Percentiles rank a stretch among this genome's conserved stretches.
These are phyloP conservation scores for Moxostoma hubbsi DNA, from an alignment of 2,797 vertebrate species.

Conservation along the genomic window DNA sequence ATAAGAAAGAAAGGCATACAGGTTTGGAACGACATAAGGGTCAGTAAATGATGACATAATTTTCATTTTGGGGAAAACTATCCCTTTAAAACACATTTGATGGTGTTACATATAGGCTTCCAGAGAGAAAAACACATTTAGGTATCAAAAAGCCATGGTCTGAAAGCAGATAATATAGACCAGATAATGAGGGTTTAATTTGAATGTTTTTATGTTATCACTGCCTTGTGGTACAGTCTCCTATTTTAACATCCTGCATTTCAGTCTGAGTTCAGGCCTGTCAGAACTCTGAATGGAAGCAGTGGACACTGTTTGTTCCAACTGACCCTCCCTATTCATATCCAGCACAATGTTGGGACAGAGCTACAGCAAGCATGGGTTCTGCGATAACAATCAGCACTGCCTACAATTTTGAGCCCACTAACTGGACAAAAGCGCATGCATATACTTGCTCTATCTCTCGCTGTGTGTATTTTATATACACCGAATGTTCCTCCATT, in stretches of 20 bases:
- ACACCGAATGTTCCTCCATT: background rate
- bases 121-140: background rate
- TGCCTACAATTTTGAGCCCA: background rate
- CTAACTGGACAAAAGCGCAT: slow-evolving; percentile 16
- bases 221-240: slow-evolving; percentile 11
- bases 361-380: slow-evolving; percentile 21
- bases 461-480: background rate
- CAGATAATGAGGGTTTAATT: background rate
- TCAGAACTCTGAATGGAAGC: slow-evolving; percentile 39
- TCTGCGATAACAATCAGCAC: slow-evolving; percentile 38
- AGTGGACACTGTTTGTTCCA: slow-evolving; percentile 45
- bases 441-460: background rate
- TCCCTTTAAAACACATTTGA: background rate
- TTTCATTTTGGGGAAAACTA: too few species aligned
- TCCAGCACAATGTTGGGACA: slow-evolving; percentile 32
- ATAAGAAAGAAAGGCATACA: too few species aligned
- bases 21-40: too few species aligned
- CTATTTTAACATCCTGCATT: slow-evolving; percentile 5
- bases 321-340: slow-evolving; percentile 39
- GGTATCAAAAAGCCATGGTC: background rate
- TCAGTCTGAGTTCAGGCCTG: background rate
- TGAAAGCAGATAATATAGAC: background rate
- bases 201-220: too few species aligned
- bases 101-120: background rate
- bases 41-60: too few species aligned